Percentiles rank a stretch among this genome's conserved stretches.
phyloP scores from a whole-genome alignment of 2,797 vertebrate genomes.

The Pangasius sanitwongsei region DNA sequence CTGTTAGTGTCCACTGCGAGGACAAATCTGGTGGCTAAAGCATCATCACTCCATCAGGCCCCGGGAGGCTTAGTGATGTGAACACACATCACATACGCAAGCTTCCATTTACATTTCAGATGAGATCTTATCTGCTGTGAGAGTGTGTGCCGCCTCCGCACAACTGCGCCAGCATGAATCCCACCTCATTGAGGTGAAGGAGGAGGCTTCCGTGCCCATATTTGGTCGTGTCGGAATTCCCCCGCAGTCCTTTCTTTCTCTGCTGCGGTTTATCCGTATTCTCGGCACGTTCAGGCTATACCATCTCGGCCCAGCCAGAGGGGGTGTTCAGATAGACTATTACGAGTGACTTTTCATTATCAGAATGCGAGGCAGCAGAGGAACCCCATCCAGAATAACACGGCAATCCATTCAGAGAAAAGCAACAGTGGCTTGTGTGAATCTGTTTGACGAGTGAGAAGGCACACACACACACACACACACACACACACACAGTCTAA shows the following conservation, averaged over 20 bases:
- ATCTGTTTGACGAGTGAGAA: conserved; percentile 6
- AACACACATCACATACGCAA: conserved; percentile 16
- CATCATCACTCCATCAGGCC: background rate
- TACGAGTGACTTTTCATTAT: conserved; percentile 14
- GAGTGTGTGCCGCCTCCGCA: conserved; percentile 41
- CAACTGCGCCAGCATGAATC: conserved; percentile 50
- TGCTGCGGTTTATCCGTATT: conserved; percentile 63
- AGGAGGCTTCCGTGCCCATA: conserved; percentile 65
- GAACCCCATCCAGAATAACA: conserved; percentile 34
- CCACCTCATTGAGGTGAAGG: conserved; percentile 42
- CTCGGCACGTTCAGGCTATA: conserved; percentile 63
- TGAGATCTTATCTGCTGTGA: conserved; percentile 39
- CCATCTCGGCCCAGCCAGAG: conserved; percentile 36
- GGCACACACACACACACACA: background rate
- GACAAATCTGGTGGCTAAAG: background rate
- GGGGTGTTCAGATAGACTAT: conserved; percentile 15
- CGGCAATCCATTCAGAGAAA: conserved; percentile 55
- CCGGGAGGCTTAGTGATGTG: background rate
- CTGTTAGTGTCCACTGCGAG: background rate
- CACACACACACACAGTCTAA: conserved; percentile 9
- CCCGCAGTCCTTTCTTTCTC: conserved; percentile 56
- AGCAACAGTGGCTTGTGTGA: conserved; percentile 23
- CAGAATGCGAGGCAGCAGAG: conserved; percentile 25
- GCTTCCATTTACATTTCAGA: conserved; percentile 53
- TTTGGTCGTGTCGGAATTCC: conserved; percentile 71